Percentiles rank a stretch among this genome's conserved stretches.
These are phyloP conservation scores for Ammodytes dubius DNA, from an alignment of 2,113 vertebrate species.

Conservation along the genomic window DNA sequence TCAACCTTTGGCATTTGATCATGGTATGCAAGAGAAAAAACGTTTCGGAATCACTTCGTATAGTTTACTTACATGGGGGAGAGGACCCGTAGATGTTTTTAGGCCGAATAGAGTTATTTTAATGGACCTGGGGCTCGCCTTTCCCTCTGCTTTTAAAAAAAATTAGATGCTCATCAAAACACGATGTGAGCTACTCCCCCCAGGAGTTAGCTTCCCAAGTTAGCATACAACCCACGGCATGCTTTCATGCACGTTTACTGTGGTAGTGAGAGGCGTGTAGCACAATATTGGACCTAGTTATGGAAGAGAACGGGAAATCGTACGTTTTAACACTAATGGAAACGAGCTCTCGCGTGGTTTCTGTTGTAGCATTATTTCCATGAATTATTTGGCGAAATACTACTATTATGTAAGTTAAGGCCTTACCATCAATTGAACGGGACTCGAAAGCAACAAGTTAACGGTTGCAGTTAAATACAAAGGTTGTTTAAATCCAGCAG, in stretches of 20 bases:
- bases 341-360: accelerated
- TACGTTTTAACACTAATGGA: accelerated
- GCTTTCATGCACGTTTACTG: constrained; percentile 37
- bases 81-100: accelerated
- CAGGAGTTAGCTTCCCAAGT: constrained; percentile 47
- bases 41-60: background rate
- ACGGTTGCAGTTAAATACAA: background rate
- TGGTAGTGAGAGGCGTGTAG: constrained; percentile 2
- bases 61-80: accelerated
- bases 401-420: constrained; percentile 25
- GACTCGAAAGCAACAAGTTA: constrained; percentile 22
- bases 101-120: accelerated
- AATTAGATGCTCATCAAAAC: constrained; percentile 20
- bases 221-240: constrained; percentile 56
- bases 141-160: background rate
- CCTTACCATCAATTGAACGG: background rate
- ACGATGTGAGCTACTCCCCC: constrained; percentile 38
- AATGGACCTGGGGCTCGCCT: accelerated
- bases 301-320: background rate
- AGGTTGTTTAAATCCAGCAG: background rate
- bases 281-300: background rate
- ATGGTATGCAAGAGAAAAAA: background rate
- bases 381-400: background rate
- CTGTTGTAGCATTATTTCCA: background rate
- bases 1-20: constrained; percentile 62